phyloP scores from a whole-genome alignment of 2,888 invertebrate genomes.

The Lottia scabra region DNA sequence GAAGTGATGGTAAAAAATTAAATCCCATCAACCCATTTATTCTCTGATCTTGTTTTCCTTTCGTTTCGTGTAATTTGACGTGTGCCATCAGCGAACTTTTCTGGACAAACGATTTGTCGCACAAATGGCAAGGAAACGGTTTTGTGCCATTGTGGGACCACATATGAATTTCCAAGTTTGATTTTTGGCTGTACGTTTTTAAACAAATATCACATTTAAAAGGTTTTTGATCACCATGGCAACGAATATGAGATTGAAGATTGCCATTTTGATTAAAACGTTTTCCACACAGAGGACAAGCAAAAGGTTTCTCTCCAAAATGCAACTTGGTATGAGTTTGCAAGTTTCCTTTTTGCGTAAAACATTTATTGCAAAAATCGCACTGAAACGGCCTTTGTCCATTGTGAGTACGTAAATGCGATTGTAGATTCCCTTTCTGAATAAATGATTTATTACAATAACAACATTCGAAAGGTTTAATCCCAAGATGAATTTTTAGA shows the following conservation, averaged over 20 bases:
- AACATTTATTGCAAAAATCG: slow-evolving; percentile 10
- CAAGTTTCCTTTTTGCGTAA: slow-evolving; percentile 11
- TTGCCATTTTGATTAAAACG: slow-evolving; percentile 10
- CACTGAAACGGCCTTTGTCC: slow-evolving; percentile 10
- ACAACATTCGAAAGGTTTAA: slow-evolving; percentile 12
- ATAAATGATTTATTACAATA: slow-evolving; percentile 8
- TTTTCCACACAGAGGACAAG: slow-evolving; percentile 9
- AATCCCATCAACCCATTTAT: background rate
- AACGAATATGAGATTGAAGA: slow-evolving; percentile 8
- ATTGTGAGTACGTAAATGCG: slow-evolving; percentile 8
- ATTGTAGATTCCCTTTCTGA: slow-evolving; percentile 1
- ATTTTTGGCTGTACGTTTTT: slow-evolving; percentile 10
- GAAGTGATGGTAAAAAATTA: background rate
- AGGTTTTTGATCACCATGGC: slow-evolving; percentile 10
- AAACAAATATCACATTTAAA: slow-evolving; percentile 10
- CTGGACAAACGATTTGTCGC: slow-evolving; percentile 2
- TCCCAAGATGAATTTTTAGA: slow-evolving; percentile 1
- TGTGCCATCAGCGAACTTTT: slow-evolving; percentile 6
- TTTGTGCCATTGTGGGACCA: slow-evolving; percentile 7
- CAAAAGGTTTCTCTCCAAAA: slow-evolving; percentile 3
- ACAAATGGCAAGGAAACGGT: slow-evolving; percentile 8
- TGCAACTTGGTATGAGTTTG: slow-evolving; percentile 8
- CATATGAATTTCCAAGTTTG: slow-evolving; percentile 9
- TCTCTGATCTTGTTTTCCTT: background rate
- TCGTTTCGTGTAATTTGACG: background rate